Conservation (phyloP, 2,888 invertebrate species). For the Neoaliturus tenellus region DNA sequence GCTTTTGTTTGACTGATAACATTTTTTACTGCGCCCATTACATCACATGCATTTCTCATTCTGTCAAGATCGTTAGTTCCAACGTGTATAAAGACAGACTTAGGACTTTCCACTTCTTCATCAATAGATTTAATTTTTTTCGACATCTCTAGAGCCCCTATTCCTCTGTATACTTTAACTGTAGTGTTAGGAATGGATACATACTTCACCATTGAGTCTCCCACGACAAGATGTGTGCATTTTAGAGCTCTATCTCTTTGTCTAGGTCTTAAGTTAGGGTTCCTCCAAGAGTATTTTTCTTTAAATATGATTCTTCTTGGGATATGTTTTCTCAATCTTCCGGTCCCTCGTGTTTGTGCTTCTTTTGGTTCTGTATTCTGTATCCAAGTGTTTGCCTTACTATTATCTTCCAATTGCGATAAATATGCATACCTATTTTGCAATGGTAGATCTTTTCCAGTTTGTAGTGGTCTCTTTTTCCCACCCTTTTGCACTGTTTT, state of each 20-base stretch:
- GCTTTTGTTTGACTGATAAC: not conserved
- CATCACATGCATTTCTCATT: not conserved
- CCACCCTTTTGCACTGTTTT: no score
- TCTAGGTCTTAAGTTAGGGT: not conserved
- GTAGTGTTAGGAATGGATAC: not conserved
- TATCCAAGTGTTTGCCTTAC: no score
- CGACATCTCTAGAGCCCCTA: not conserved
- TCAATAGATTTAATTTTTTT: not conserved
- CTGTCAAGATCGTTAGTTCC: not conserved
- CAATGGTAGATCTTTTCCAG: no score
- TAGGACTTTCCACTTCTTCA: not conserved
- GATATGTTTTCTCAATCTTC: no score
- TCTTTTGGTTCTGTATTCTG: no score
- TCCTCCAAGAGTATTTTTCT: not conserved
- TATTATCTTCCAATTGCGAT: no score
- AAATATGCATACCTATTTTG: no score
- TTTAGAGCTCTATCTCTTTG: not conserved
- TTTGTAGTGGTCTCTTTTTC: no score
- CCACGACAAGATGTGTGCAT: not conserved
- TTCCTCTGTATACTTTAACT: not conserved
- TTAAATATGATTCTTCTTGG: not conserved
- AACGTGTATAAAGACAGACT: not conserved
- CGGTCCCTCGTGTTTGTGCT: no score
- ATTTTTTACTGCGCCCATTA: not conserved
- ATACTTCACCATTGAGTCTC: conserved; percentile 11